phyloP scores from a whole-genome alignment of 30 jellyfish, hydroid and myxozoan genomes.

The Cassiopea andromeda region DNA sequence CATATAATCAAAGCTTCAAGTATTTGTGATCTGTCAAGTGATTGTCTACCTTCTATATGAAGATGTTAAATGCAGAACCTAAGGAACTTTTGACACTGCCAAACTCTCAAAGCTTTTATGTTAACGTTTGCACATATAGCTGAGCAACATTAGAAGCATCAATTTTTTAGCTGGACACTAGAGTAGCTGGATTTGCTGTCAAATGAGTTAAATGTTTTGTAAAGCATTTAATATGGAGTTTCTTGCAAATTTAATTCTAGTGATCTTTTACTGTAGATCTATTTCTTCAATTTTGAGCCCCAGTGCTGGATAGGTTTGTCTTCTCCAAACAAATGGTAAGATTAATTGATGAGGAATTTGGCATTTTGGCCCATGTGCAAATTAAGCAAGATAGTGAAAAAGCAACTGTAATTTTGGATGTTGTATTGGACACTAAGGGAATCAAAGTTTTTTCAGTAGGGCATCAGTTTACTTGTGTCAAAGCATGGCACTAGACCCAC shows the following conservation, averaged over 20 bases:
- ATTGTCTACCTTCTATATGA: too few species aligned
- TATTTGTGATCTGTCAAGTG: too few species aligned
- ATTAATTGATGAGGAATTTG: neutral
- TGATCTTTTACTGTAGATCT: constrained; percentile 61
- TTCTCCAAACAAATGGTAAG: constrained; percentile 39
- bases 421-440: neutral
- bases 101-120: too few species aligned
- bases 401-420: neutral
- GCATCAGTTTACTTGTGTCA: neutral
- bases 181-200: neutral
- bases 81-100: too few species aligned
- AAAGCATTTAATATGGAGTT: neutral
- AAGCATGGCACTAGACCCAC: neutral
- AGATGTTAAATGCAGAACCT: too few species aligned
- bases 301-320: constrained; percentile 34
- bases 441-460: neutral
- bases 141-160: too few species aligned
- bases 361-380: neutral
- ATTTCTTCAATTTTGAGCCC: constrained; percentile 33
- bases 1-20: too few species aligned
- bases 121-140: too few species aligned
- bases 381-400: neutral
- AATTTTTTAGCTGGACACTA: too few species aligned
- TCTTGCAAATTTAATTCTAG: neutral
- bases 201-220: neutral